A percentile compares a stretch with the other conserved stretches of the same genome.
phyloP scores from a whole-genome alignment of 2,113 vertebrate genomes.

The Tenebrosternarchus preto region DNA sequence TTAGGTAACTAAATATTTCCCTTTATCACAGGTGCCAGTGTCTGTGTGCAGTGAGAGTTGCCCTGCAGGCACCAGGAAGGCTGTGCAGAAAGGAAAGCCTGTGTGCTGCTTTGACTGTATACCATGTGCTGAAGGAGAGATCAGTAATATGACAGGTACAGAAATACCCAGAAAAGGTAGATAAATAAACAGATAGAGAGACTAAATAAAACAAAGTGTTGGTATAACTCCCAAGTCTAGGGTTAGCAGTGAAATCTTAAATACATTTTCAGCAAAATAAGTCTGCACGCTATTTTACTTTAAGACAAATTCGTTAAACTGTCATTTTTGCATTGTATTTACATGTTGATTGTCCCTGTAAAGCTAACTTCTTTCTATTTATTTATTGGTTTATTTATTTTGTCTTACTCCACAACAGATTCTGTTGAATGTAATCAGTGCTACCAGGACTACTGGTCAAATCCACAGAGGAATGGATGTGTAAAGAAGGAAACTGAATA shows the following conservation, averaged over 20 bases:
- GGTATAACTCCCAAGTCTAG: background rate
- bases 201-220: too few relatives aligned
- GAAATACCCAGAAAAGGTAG: too few relatives aligned
- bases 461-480: constrained; percentile 43
- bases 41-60: constrained; percentile 59
- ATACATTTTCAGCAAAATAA: too few relatives aligned
- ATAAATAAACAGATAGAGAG: too few relatives aligned
- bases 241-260: too few relatives aligned
- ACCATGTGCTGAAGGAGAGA: constrained; percentile 58
- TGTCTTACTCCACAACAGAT: constrained; percentile 45
- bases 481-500: constrained; percentile 52
- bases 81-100: constrained; percentile 52
- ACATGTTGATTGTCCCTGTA: background rate
- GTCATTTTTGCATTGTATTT: too few relatives aligned
- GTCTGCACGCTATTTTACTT: background rate
- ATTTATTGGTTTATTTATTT: background rate
- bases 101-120: constrained; percentile 62
- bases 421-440: constrained; percentile 46
- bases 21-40: constrained; percentile 21
- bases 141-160: constrained; percentile 59
- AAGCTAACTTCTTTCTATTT: too few relatives aligned
- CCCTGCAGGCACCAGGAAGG: constrained; percentile 53
- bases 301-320: too few relatives aligned
- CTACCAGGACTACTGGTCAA: constrained; percentile 44
- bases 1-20: background rate